phyloP scores from a whole-genome alignment of 2,113 vertebrate species.

The Scartelaos histophorus region DNA sequence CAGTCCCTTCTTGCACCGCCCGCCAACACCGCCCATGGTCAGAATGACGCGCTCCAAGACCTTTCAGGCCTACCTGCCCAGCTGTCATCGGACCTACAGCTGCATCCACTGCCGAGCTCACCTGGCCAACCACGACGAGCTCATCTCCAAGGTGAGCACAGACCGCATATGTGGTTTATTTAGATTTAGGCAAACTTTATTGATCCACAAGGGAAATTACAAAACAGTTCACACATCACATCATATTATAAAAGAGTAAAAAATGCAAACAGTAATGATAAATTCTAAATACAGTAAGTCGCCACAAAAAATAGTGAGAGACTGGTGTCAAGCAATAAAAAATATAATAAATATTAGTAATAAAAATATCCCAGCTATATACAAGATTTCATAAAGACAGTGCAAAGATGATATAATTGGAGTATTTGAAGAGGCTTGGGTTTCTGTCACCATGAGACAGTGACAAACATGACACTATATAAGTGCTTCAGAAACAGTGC shows the following conservation, averaged over 20 bases:
- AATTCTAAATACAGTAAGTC: too few species aligned
- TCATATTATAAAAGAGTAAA: too few species aligned
- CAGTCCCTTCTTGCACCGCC: slow-evolving; percentile 92
- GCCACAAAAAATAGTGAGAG: too few species aligned
- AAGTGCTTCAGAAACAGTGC: neutral
- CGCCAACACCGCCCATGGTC: slow-evolving; percentile 95
- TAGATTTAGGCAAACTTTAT: too few species aligned
- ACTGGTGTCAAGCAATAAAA: too few species aligned
- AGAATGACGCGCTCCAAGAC: slow-evolving; percentile 99
- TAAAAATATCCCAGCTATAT: too few species aligned
- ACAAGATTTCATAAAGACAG: too few species aligned
- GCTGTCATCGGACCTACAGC: slow-evolving; percentile 97
- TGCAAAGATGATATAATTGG: neutral
- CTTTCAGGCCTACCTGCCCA: slow-evolving; percentile 97
- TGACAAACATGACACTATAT: neutral
- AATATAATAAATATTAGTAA: too few species aligned
- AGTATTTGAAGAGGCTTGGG: neutral
- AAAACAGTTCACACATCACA: too few species aligned
- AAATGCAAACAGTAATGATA: too few species aligned
- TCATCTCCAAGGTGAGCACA: slow-evolving; percentile 93
- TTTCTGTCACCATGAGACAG: neutral
- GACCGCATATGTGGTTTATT: neutral
- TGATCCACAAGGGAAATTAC: too few species aligned
- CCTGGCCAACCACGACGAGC: slow-evolving; percentile 97
- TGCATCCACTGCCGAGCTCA: slow-evolving; percentile 99